These are phyloP conservation scores for Dolomedes plantarius DNA, from an alignment of 2,888 invertebrate species.

Conservation along the genomic window DNA sequence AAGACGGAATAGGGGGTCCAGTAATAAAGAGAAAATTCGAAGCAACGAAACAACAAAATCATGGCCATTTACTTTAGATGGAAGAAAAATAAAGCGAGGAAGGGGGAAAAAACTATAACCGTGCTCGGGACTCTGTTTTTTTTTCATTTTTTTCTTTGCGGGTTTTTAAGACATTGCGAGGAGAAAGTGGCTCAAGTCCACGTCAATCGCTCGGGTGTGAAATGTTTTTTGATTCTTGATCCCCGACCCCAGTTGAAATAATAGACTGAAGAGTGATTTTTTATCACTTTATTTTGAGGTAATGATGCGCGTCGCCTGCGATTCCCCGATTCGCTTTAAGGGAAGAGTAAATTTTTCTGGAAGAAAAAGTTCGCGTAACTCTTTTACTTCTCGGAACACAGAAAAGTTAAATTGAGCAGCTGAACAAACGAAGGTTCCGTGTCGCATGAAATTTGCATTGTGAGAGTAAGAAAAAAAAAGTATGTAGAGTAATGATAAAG, in stretches of 20 bases:
- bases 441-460: constrained; percentile 4
- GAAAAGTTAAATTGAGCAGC: constrained; percentile 5
- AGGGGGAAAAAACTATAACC: constrained; percentile 17
- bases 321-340: not conserved
- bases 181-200: constrained; percentile 33
- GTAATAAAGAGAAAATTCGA: constrained; percentile 69
- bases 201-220: constrained; percentile 22
- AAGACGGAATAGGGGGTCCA: constrained; percentile 21
- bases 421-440: not conserved
- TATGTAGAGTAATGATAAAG: not conserved
- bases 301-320: not conserved
- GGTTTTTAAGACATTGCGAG: not conserved
- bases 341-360: not conserved
- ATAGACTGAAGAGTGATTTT: constrained; percentile 2
- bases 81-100: constrained; percentile 40
- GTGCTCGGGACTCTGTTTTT: constrained; percentile 26
- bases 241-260: constrained; percentile 8
- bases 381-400: not conserved
- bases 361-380: not conserved
- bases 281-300: not conserved
- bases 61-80: constrained; percentile 66
- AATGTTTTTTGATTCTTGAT: constrained; percentile 12
- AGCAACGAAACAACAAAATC: constrained; percentile 66
- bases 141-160: not conserved
- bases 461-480: not conserved